A percentile compares a stretch with the other conserved stretches of the same genome.
These are phyloP conservation scores for Indicator indicator DNA, from an alignment of 2,113 vertebrate species.

Conservation along the genomic window DNA sequence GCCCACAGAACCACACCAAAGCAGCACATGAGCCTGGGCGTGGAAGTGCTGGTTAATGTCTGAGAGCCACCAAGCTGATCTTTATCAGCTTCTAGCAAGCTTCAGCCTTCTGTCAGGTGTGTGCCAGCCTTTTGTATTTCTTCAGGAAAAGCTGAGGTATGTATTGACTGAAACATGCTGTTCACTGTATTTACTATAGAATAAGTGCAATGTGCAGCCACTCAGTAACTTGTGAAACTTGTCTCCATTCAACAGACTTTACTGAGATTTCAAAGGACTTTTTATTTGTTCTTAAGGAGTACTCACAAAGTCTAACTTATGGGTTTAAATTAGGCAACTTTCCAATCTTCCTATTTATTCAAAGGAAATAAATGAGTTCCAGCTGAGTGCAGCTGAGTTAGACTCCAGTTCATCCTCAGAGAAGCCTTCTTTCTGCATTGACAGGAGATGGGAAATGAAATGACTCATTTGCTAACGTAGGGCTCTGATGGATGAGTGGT, in stretches of 20 bases:
- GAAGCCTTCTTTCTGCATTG: background rate
- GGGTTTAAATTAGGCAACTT: background rate
- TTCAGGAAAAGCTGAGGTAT: background rate
- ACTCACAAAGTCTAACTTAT: background rate
- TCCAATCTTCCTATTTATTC: background rate
- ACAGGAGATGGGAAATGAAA: background rate
- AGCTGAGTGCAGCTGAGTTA: background rate
- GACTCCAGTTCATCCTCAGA: background rate
- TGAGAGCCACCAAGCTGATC: no score
- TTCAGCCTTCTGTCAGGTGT: no score
- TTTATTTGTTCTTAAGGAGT: background rate
- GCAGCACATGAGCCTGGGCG: no score
- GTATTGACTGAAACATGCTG: background rate
- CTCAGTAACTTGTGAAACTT: background rate
- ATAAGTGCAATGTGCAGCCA: background rate
- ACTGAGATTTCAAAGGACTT: background rate
- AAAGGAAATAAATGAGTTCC: background rate
- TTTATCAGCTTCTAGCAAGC: no score
- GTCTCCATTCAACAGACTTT: background rate
- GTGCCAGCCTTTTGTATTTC: no score
- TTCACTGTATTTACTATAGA: background rate
- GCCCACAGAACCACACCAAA: no score
- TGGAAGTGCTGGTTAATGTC: no score
- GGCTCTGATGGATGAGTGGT: background rate
- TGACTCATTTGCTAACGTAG: accelerated